Conservation (phyloP, 1,140 invertebrate species). For the Pectinophora gossypiella region DNA sequence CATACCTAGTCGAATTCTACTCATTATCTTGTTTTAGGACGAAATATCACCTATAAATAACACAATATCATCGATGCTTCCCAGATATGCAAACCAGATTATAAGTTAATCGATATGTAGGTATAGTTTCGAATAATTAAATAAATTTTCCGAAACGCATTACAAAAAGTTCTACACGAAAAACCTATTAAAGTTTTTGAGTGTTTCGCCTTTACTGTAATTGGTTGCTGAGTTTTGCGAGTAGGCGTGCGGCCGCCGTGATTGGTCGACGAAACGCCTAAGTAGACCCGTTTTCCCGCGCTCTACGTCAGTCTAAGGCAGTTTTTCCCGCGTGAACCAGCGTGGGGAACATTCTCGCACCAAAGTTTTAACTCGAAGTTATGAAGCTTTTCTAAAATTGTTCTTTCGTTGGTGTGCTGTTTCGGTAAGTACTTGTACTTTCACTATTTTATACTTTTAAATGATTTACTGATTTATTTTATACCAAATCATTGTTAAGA, state of each 20-base stretch:
- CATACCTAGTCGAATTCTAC: too few relatives aligned
- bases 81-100: too few relatives aligned
- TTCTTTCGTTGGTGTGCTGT: neutral
- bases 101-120: too few relatives aligned
- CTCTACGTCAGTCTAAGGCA: slow-evolving; percentile 53
- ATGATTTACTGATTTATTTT: neutral
- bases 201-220: slow-evolving; percentile 44
- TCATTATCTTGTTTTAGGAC: too few relatives aligned
- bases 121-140: too few relatives aligned
- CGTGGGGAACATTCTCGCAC: slow-evolving; percentile 4
- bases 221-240: slow-evolving; percentile 36
- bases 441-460: neutral
- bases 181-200: slow-evolving; percentile 53
- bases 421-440: neutral
- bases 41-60: too few relatives aligned
- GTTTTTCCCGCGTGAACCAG: slow-evolving; percentile 43
- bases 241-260: slow-evolving; percentile 34
- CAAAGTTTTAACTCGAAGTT: slow-evolving; percentile 11
- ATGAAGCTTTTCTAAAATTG: neutral
- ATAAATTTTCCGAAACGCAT: too few relatives aligned
- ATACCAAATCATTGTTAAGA: neutral
- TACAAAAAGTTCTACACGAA: slow-evolving; percentile 41
- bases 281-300: slow-evolving; percentile 62
- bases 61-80: too few relatives aligned
- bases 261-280: slow-evolving; percentile 50